These are phyloP conservation scores for Limnothrissa miodon DNA, from an alignment of 2,113 vertebrate species.

Conservation along the genomic window DNA sequence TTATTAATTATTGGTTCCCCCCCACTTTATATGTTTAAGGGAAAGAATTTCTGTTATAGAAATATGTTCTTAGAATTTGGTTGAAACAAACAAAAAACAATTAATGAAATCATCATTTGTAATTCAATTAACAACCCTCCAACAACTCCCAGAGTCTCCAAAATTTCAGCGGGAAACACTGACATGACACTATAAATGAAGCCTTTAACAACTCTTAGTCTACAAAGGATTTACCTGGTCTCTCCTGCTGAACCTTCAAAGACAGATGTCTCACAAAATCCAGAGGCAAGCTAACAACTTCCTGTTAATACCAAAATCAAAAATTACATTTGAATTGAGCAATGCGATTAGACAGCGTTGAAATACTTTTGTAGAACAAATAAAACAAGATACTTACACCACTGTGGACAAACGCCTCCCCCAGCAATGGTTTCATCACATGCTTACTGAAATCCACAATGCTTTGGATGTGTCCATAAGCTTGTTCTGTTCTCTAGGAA, in stretches of 20 bases:
- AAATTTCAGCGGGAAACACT: too few species aligned
- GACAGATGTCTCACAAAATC: conserved; percentile 93
- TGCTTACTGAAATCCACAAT: conserved; percentile 92
- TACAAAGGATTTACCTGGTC: conserved; percentile 79
- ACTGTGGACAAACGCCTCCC: conserved; percentile 90
- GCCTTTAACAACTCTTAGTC: background rate
- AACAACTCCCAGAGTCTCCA: too few species aligned
- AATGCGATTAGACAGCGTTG: background rate
- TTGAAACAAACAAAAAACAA: too few species aligned
- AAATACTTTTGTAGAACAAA: background rate
- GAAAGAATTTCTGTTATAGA: too few species aligned
- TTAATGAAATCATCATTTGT: too few species aligned
- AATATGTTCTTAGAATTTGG: too few species aligned
- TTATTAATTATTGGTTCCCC: too few species aligned
- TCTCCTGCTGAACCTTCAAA: conserved; percentile 89
- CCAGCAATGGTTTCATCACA: conserved; percentile 95
- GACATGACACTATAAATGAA: too few species aligned
- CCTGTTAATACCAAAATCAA: conserved; percentile 68
- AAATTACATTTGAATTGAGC: background rate
- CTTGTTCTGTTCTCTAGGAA: conserved; percentile 80
- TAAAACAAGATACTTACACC: conserved; percentile 75
- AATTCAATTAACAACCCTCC: too few species aligned
- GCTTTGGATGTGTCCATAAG: conserved; percentile 89
- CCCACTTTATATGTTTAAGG: too few species aligned
- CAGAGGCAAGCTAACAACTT: conserved; percentile 90